A percentile compares a stretch with the other conserved stretches of the same genome.
Evolutionary conservation across 2,888 invertebrate genomes (phyloP).

Genomic region (Heliconius ismenius): DNA sequence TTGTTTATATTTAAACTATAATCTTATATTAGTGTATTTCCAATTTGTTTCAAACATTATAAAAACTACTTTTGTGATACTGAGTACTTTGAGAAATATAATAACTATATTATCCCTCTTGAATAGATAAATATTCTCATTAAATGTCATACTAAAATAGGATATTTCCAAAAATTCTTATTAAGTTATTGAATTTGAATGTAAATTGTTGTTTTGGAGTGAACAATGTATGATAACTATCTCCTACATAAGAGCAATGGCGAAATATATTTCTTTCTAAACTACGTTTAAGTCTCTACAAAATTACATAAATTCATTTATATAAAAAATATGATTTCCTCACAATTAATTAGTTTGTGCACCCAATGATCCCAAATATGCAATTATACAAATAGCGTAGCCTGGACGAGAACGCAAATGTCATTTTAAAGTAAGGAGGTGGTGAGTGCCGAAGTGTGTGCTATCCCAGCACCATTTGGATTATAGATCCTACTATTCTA

Average conservation of each 20-base stretch:
- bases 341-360: conserved; percentile 25
- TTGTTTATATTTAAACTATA: not conserved
- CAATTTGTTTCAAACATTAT: conserved; percentile 3
- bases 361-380: conserved; percentile 31
- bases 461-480: conserved; percentile 74
- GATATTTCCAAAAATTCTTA: not conserved
- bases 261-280: conserved; percentile 19
- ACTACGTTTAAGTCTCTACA: conserved; percentile 23
- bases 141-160: not conserved
- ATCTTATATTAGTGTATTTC: not conserved
- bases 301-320: conserved; percentile 29
- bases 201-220: not conserved
- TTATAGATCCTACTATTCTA: conserved; percentile 60
- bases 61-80: not conserved
- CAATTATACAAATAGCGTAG: conserved; percentile 34
- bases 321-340: conserved; percentile 37
- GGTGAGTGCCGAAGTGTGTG: conserved; percentile 24
- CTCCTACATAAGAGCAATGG: conserved; percentile 3
- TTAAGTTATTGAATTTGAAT: not conserved
- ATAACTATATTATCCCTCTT: not conserved
- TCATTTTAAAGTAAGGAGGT: not conserved
- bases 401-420: conserved; percentile 13
- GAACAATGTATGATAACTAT: not conserved
- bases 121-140: not conserved
- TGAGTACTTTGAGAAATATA: not conserved